Base-by-base conservation (phyloP, 2,113 vertebrate genomes). In the Notiomystis cincta region DNA sequence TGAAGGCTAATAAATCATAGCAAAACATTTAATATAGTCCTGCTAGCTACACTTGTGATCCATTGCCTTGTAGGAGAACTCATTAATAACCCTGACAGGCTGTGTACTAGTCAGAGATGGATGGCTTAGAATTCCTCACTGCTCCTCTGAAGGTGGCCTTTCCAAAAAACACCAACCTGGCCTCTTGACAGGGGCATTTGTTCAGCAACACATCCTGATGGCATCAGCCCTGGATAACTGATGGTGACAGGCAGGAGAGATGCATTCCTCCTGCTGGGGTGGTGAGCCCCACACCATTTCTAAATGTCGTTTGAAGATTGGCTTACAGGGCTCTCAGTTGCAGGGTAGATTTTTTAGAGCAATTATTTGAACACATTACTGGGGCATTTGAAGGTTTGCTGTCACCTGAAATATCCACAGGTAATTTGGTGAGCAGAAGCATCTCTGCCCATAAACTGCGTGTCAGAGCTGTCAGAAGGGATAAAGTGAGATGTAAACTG, bases 31-130 rank as follows among this genome's bases (percentile, higher is more conserved):
- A 67, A 61, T 77, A 17, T 9, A 79, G 86, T 75, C 83, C 25
- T 7, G 61, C 86, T 93, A 77, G 79, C 91, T 61, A 71, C 54
- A 50, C 77, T 88, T 94, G 81, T 92, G 95, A 87, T 95, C 47
- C 44, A 84, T 94, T 90, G 82, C 82, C n/a, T 86, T 67, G 91
- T 53, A 77, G 56, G 28, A 90, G 73, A 90, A 50, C 80, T 96
- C 78, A 14, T 97, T 93, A 95, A 86, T 94, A 95, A 95, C 96
- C 45, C 48, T 83, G 70, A 44, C 95, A 92, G 90, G 81, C 94
- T 90, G 90, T 86, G 51, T 96, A 33, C 90, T 87, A 12, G 28
- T 30, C 82, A 88, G 66, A 92, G 82, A 85, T 56, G 82, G 48
- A 94, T 90, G n/a, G 69, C 65, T 82, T 45, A 42, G 58, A 47